phyloP scores from a whole-genome alignment of 2,113 vertebrate genomes.

The Scartelaos histophorus region DNA sequence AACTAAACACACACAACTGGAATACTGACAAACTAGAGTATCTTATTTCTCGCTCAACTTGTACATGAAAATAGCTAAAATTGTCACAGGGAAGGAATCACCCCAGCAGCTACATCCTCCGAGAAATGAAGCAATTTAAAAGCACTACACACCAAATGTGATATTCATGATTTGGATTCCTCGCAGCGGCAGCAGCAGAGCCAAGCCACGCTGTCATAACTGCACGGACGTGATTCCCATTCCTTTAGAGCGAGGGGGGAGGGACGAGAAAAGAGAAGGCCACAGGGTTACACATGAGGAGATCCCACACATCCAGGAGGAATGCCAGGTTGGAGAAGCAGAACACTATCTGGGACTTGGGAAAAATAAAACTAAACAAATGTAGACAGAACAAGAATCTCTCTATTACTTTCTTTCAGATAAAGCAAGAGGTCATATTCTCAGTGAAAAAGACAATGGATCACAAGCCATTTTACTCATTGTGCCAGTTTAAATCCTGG shows the following conservation, averaged over 20 bases:
- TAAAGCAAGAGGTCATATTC: not conserved
- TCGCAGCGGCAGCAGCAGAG: conserved; percentile 46
- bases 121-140: conserved; percentile 78
- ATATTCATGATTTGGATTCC: conserved; percentile 76
- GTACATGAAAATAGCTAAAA: conserved; percentile 64
- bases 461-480: no score
- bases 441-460: no score
- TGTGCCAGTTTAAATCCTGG: no score
- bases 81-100: conserved; percentile 55
- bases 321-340: conserved; percentile 9
- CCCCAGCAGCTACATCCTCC: conserved; percentile 52
- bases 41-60: conserved; percentile 41
- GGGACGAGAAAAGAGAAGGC: conserved; percentile 16
- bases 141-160: conserved; percentile 71
- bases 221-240: conserved; percentile 59
- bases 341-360: not conserved
- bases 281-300: conserved; percentile 10
- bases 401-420: not conserved
- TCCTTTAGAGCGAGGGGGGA: conserved; percentile 17
- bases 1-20: conserved; percentile 25
- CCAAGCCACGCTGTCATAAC: conserved; percentile 65
- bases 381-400: no score
- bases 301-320: conserved; percentile 17
- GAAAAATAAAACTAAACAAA: not conserved
- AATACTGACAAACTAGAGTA: conserved; percentile 44